Conservation (phyloP, 2,888 invertebrate genomes). For the Andrena chrysosceles region DNA sequence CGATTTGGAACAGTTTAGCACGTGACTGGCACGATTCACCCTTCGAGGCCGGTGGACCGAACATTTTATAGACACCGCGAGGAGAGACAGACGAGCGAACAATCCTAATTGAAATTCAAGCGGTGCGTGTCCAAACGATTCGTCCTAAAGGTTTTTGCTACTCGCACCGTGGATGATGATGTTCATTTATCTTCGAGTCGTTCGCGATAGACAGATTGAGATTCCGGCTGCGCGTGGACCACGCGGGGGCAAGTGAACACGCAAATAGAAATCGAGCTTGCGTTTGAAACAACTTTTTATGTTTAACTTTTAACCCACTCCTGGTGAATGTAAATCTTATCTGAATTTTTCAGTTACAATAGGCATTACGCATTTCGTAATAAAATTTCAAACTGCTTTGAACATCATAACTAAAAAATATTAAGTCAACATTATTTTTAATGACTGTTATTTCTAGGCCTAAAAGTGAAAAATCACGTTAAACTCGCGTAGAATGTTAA, state of each 20-base stretch:
- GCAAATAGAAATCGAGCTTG: background rate
- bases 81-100: background rate
- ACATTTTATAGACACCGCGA: conserved; percentile 36
- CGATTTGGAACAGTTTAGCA: conserved; percentile 56
- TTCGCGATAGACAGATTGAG: conserved; percentile 54
- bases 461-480: no score
- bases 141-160: conserved; percentile 61
- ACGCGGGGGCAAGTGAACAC: conserved; percentile 10
- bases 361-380: no score
- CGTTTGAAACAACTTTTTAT: background rate
- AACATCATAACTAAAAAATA: no score
- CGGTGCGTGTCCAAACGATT: conserved; percentile 72
- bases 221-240: conserved; percentile 32
- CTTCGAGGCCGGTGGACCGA: conserved; percentile 36
- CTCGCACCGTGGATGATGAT: conserved; percentile 52
- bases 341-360: no score
- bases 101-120: conserved; percentile 61
- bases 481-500: no score
- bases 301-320: background rate
- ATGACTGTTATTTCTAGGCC: no score
- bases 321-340: no score
- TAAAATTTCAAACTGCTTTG: no score
- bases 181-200: conserved; percentile 75
- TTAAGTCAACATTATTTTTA: no score
- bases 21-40: conserved; percentile 63